phyloP scores from a whole-genome alignment of 2,797 vertebrate species.

The Phrynocephalus forsythii region DNA sequence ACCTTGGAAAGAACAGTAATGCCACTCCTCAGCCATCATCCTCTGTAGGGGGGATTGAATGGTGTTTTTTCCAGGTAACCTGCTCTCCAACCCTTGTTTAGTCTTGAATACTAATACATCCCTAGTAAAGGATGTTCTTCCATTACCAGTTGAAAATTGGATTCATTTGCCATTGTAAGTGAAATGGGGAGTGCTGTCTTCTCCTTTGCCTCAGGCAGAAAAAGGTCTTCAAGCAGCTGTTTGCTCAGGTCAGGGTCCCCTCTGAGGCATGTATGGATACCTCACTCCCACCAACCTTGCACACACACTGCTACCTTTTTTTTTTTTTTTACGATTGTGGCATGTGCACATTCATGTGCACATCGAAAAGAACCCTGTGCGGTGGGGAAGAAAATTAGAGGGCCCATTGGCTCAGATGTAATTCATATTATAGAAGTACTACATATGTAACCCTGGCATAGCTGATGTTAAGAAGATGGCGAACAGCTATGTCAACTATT shows the following conservation, averaged over 20 bases:
- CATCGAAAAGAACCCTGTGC: no score
- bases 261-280: no score
- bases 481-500: neutral
- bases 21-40: neutral
- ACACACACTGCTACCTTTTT: no score
- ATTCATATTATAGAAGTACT: neutral
- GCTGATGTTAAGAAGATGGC: neutral
- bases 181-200: neutral
- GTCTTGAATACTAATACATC: neutral
- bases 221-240: neutral
- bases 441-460: neutral
- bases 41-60: no score
- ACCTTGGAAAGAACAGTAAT: neutral
- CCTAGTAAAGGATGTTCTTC: neutral
- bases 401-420: neutral
- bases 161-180: neutral
- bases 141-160: neutral
- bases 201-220: neutral
- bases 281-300: no score
- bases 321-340: no score
- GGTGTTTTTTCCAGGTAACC: neutral
- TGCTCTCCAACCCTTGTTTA: neutral
- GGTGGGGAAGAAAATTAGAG: no score
- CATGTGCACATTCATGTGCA: no score
- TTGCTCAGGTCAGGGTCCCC: no score